phyloP scores from a whole-genome alignment of 2,113 vertebrate species.

The Anolis carolinensis region DNA sequence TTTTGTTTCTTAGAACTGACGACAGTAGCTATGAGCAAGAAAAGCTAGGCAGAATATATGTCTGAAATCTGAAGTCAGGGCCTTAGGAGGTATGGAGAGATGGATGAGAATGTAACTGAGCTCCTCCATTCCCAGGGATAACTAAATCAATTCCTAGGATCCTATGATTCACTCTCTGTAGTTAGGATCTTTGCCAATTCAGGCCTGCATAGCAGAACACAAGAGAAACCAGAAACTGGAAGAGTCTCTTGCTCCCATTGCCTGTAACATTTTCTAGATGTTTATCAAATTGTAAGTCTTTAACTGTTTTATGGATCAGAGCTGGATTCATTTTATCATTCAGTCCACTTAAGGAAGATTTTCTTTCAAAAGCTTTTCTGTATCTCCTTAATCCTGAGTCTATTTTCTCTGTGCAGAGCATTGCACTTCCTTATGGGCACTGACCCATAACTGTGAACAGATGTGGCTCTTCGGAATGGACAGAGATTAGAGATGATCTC shows the following conservation, averaged over 20 bases:
- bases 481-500: slow-evolving; percentile 64
- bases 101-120: neutral
- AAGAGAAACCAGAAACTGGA: neutral
- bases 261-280: slow-evolving; percentile 17
- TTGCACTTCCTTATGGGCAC: slow-evolving; percentile 63
- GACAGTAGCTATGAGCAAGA: neutral
- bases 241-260: neutral
- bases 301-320: slow-evolving; percentile 57
- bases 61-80: neutral
- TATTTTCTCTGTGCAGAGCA: slow-evolving; percentile 2
- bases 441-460: slow-evolving; percentile 75
- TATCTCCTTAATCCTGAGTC: slow-evolving; percentile 52
- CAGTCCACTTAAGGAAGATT: slow-evolving; percentile 47
- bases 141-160: neutral
- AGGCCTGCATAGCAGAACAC: neutral
- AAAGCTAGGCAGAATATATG: neutral
- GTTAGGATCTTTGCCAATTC: neutral
- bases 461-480: slow-evolving; percentile 65
- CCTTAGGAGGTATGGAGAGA: neutral
- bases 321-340: slow-evolving; percentile 60
- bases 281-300: slow-evolving; percentile 42
- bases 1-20: neutral
- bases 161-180: slow-evolving; percentile 17
- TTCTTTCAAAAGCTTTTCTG: slow-evolving; percentile 45
- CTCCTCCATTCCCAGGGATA: neutral